These are phyloP conservation scores for Galendromus occidentalis DNA, from an alignment of 1,140 invertebrate species.

Conservation along the genomic window DNA sequence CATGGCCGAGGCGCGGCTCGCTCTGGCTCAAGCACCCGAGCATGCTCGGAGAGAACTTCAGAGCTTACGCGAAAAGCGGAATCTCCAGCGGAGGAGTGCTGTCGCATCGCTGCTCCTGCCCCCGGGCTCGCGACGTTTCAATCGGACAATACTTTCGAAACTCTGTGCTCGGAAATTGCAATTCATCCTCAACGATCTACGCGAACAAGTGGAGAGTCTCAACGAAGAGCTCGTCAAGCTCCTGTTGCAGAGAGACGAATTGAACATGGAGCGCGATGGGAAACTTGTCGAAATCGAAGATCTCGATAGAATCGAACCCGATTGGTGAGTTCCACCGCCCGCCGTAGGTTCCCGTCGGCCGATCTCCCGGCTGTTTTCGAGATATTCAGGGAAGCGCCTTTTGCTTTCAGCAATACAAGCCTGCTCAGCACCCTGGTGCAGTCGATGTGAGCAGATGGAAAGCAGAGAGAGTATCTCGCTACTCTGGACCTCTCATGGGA, in stretches of 20 bases:
- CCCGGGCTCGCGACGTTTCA: neutral
- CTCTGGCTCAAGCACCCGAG: constrained; percentile 4
- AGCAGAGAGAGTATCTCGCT: neutral
- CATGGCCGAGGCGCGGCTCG: neutral
- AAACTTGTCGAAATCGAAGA: constrained; percentile 5
- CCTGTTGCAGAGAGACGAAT: neutral
- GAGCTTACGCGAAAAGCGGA: neutral
- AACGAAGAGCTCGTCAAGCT: neutral
- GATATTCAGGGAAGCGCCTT: no score
- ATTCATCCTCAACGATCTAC: neutral
- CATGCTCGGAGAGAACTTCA: neutral
- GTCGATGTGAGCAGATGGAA: neutral
- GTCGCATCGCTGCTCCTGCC: constrained; percentile 1
- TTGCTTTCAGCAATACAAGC: neutral
- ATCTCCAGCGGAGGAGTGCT: neutral
- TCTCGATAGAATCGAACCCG: constrained; percentile 4
- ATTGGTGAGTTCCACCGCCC: constrained; percentile 7
- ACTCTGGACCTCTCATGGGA: no score
- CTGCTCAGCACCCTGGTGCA: neutral
- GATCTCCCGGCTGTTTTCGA: no score
- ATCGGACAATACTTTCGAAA: neutral
- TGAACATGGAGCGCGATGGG: constrained; percentile 1
- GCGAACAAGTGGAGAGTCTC: neutral
- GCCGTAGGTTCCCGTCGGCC: no score
- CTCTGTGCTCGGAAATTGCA: neutral